A percentile compares a stretch with the other conserved stretches of the same genome.
phyloP scores from a whole-genome alignment of 2,888 invertebrate genomes.

The Ypsolopha scabrella region DNA sequence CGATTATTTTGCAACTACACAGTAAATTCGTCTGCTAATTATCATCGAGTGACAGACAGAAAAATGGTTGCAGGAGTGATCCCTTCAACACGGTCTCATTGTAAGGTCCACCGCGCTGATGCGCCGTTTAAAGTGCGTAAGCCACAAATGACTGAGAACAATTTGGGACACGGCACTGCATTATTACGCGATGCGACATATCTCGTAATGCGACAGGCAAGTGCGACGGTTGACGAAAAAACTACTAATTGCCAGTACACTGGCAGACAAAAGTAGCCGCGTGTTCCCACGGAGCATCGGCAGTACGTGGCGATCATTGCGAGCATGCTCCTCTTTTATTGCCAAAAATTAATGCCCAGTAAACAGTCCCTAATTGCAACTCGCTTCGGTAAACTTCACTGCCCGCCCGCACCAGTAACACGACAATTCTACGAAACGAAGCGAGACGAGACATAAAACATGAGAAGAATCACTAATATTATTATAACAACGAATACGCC shows the following conservation, averaged over 20 bases:
- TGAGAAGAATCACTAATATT: conserved; percentile 48
- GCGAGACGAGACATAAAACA: conserved; percentile 26
- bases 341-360: conserved; percentile 69
- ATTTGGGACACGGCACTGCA: conserved; percentile 51
- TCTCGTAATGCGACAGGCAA: conserved; percentile 35
- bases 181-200: conserved; percentile 57
- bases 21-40: neutral
- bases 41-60: conserved; percentile 1
- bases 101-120: neutral
- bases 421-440: conserved; percentile 38
- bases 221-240: conserved; percentile 51
- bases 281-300: conserved; percentile 61
- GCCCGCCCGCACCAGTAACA: conserved; percentile 24
- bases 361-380: conserved; percentile 65
- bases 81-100: neutral
- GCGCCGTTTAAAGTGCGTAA: conserved; percentile 21
- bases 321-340: conserved; percentile 64
- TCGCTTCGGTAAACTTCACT: conserved; percentile 39
- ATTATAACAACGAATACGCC: conserved; percentile 44
- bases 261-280: conserved; percentile 60
- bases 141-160: conserved; percentile 48
- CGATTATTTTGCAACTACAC: too few relatives aligned
- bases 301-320: conserved; percentile 60
- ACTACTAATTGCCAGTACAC: conserved; percentile 63
- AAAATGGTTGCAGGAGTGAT: conserved; percentile 1